Evolutionary conservation across 2,888 invertebrate genomes (phyloP).

Genomic region (Diarsia brunnea): DNA sequence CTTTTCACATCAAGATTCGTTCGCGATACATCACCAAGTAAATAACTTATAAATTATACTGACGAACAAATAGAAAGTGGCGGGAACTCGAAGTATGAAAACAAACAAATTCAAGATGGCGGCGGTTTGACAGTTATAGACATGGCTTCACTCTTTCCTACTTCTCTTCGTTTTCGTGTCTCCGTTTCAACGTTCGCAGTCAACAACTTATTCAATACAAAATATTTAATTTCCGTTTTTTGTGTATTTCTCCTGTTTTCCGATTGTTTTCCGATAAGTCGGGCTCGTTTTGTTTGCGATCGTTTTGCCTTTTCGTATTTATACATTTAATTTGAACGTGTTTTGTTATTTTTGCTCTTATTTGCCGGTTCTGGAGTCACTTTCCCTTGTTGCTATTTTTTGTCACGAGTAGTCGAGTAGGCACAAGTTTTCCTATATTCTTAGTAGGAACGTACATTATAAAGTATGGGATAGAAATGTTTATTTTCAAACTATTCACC

Average conservation of each 20-base stretch:
- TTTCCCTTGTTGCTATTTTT: not conserved
- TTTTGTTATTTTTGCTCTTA: conserved; percentile 26
- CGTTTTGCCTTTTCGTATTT: conserved; percentile 35
- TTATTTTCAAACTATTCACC: not conserved
- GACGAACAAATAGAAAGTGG: conserved; percentile 27
- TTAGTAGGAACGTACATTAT: not conserved
- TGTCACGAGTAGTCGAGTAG: not conserved
- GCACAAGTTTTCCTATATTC: not conserved
- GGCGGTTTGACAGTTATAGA: conserved; percentile 34
- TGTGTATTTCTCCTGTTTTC: conserved; percentile 23
- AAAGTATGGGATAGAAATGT: not conserved
- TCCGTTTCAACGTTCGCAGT: conserved; percentile 36
- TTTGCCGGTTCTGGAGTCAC: not conserved
- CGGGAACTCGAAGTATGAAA: conserved; percentile 23
- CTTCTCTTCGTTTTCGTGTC: conserved; percentile 19
- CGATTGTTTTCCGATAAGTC: conserved; percentile 42
- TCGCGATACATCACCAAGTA: conserved; percentile 24
- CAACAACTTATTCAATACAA: conserved; percentile 48
- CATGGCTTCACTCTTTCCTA: conserved; percentile 19
- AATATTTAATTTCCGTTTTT: conserved; percentile 42
- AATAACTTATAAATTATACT: conserved; percentile 32
- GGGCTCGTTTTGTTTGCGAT: conserved; percentile 22
- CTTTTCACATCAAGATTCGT: conserved; percentile 49
- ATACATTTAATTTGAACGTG: conserved; percentile 25
- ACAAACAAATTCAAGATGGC: conserved; percentile 51